Evolutionary conservation across 1,140 invertebrate species (phyloP).

Genomic region (Druon quercuslanigerum): DNA sequence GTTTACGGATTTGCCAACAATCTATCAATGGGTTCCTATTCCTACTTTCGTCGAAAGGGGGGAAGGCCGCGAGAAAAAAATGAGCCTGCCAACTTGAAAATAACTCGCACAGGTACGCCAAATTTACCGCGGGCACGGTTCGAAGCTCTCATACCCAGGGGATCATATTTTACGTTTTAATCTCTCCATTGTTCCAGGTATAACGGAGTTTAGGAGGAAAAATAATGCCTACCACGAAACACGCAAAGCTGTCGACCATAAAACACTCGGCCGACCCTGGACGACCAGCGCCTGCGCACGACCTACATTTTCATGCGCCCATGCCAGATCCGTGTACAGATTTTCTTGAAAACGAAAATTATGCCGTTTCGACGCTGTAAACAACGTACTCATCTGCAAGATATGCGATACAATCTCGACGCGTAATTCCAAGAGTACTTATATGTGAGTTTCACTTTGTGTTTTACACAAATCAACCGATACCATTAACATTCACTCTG

Average conservation of each 20-base stretch:
- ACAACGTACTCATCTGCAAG: constrained; percentile 43
- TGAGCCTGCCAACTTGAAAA: constrained; percentile 27
- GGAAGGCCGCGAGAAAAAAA: not conserved
- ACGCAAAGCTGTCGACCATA: constrained; percentile 72
- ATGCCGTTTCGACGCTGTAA: constrained; percentile 58
- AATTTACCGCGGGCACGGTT: constrained; percentile 41
- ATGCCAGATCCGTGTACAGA: constrained; percentile 69
- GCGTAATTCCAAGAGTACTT: constrained; percentile 45
- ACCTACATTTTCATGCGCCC: constrained; percentile 73
- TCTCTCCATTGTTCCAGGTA: constrained; percentile 75
- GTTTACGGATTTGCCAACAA: too few species aligned
- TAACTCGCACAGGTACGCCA: constrained; percentile 19
- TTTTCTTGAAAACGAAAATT: constrained; percentile 69
- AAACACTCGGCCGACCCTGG: constrained; percentile 67
- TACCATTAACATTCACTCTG: constrained; percentile 34
- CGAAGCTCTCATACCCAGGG: constrained; percentile 53
- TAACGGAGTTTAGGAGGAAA: constrained; percentile 74
- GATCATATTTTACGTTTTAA: constrained; percentile 75
- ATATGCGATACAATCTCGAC: constrained; percentile 36
- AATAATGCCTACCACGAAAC: constrained; percentile 74
- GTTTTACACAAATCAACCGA: constrained; percentile 39
- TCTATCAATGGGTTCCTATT: not conserved
- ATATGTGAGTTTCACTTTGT: constrained; percentile 39
- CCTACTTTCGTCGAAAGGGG: not conserved
- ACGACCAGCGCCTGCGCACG: constrained; percentile 65